Evolutionary conservation across 2,113 vertebrate genomes (phyloP).

Genomic region (Daboia siamensis): DNA sequence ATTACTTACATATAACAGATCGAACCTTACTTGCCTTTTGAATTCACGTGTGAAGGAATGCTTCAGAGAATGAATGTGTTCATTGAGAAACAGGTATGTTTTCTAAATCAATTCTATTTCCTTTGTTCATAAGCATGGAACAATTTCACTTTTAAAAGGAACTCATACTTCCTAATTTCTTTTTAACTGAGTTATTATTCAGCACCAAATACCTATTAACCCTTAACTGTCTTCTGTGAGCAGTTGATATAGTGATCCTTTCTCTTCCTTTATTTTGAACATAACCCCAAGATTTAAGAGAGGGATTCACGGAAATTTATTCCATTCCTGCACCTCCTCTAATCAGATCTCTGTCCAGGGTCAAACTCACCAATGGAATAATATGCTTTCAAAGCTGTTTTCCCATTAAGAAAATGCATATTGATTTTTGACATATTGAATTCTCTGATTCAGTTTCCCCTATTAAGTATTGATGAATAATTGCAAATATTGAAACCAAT

Average conservation of each 20-base stretch:
- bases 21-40: constrained; percentile 95
- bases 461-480: neutral
- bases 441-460: neutral
- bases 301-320: neutral
- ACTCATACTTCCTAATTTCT: neutral
- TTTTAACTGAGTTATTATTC: neutral
- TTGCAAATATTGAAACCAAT: neutral
- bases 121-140: neutral
- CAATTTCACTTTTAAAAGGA: neutral
- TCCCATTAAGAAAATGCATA: neutral
- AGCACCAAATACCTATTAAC: neutral
- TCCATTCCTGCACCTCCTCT: neutral
- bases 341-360: neutral
- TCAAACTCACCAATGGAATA: neutral
- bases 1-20: constrained; percentile 72
- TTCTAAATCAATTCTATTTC: neutral
- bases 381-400: neutral
- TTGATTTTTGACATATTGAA: neutral
- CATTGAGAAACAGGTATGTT: constrained; percentile 91
- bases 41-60: constrained; percentile 98
- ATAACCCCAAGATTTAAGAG: neutral
- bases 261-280: neutral
- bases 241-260: neutral
- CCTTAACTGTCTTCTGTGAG: neutral
- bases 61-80: constrained; percentile 95